These are phyloP conservation scores for Nyctalus aviator DNA, from an alignment of 2,797 vertebrate species.

Conservation along the genomic window DNA sequence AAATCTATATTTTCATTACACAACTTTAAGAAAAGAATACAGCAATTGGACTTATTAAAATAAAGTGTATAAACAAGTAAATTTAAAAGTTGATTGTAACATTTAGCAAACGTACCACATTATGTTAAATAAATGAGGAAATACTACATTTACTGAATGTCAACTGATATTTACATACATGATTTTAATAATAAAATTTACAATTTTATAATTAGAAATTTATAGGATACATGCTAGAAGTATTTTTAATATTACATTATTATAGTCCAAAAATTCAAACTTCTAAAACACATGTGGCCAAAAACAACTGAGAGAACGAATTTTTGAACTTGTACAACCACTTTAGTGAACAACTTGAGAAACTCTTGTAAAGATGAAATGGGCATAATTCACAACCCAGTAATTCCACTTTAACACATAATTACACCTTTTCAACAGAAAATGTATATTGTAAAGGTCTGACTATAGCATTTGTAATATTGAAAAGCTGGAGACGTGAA, in stretches of 20 bases:
- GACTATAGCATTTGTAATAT: background rate
- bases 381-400: background rate
- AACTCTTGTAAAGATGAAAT: slow-evolving; percentile 44
- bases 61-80: slow-evolving; percentile 41
- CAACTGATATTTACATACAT: slow-evolving; percentile 39
- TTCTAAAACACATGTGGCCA: slow-evolving; percentile 15
- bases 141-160: slow-evolving; percentile 44
- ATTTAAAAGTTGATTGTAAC: slow-evolving; percentile 48
- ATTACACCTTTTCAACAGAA: slow-evolving; percentile 34
- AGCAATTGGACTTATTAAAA: slow-evolving; percentile 32
- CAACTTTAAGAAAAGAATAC: slow-evolving; percentile 53
- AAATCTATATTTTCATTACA: slow-evolving; percentile 23
- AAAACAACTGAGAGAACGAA: slow-evolving; percentile 25
- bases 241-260: background rate
- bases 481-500: slow-evolving; percentile 31
- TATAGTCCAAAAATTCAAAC: background rate
- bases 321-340: background rate
- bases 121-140: slow-evolving; percentile 55
- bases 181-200: slow-evolving; percentile 56
- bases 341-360: slow-evolving; percentile 12
- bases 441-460: background rate
- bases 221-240: background rate
- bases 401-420: slow-evolving; percentile 12
- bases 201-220: slow-evolving; percentile 54
- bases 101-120: slow-evolving; percentile 28